phyloP scores from a whole-genome alignment of 2,113 vertebrate species.

The crab-eating macaque (Macaca fascicularis) region DNA sequence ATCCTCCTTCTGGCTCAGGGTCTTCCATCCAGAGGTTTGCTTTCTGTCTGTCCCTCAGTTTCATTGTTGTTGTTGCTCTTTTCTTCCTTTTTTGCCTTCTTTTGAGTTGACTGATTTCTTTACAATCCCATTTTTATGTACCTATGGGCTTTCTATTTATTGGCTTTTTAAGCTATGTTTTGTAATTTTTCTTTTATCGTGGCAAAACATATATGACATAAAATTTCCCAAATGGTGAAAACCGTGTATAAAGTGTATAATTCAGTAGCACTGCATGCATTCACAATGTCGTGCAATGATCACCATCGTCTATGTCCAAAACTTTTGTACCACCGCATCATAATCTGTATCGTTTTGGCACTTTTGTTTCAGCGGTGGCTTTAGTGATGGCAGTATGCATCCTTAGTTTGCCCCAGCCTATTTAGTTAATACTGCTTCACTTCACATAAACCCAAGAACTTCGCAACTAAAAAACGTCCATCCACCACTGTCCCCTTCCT shows the following conservation, averaged over 20 bases:
- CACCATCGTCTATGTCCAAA: too few relatives aligned
- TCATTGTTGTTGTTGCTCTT: neutral
- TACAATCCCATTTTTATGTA: neutral
- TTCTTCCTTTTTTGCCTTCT: neutral
- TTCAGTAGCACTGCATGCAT: too few relatives aligned
- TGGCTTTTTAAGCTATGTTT: neutral
- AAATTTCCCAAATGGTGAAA: neutral
- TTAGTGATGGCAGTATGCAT: fast-evolving
- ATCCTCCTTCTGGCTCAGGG: neutral
- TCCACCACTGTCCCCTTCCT: neutral
- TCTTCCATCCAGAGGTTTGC: neutral
- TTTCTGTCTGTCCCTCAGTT: neutral
- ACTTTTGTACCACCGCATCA: fast-evolving
- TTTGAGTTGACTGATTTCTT: neutral
- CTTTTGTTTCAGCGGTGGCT: neutral
- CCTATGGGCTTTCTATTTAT: neutral
- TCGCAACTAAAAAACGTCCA: neutral
- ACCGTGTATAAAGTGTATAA: too few relatives aligned
- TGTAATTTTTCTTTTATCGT: neutral
- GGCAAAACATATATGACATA: neutral
- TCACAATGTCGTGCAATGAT: too few relatives aligned
- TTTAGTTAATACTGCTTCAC: neutral
- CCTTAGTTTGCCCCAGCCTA: neutral
- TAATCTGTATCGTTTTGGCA: too few relatives aligned
- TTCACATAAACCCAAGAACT: neutral